These are phyloP conservation scores for Cnemophilus loriae DNA, from an alignment of 2,113 vertebrate genomes.

Conservation along the genomic window DNA sequence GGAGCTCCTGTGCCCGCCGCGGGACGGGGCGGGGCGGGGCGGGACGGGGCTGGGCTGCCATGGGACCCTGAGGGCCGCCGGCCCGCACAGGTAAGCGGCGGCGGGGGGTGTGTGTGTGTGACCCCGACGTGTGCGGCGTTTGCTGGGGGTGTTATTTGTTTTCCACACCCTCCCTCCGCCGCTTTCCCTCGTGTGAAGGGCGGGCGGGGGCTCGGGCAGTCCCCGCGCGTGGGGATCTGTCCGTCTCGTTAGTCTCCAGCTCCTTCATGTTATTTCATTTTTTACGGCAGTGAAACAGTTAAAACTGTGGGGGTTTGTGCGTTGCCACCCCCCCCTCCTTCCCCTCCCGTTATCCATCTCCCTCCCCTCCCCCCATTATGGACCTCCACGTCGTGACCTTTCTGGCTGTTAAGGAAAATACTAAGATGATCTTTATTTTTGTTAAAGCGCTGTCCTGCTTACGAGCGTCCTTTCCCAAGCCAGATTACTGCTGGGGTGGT, in stretches of 20 bases:
- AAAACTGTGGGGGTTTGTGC: background rate
- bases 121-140: background rate
- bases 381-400: background rate
- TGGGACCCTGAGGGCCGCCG: constrained; percentile 7
- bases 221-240: background rate
- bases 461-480: background rate
- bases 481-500: background rate
- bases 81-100: background rate
- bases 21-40: background rate
- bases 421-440: background rate
- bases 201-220: background rate
- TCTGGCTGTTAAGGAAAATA: background rate
- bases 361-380: no score
- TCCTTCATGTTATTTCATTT: background rate
- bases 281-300: background rate
- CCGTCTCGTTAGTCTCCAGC: background rate
- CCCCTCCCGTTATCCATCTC: background rate
- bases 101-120: background rate
- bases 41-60: background rate
- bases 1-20: background rate
- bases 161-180: background rate
- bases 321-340: background rate
- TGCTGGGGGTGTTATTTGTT: background rate
- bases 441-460: background rate
- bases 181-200: background rate